Percentiles rank a stretch among this genome's conserved stretches.
phyloP scores from a whole-genome alignment of 2,888 invertebrate species.

The Standfussiana lucernea region DNA sequence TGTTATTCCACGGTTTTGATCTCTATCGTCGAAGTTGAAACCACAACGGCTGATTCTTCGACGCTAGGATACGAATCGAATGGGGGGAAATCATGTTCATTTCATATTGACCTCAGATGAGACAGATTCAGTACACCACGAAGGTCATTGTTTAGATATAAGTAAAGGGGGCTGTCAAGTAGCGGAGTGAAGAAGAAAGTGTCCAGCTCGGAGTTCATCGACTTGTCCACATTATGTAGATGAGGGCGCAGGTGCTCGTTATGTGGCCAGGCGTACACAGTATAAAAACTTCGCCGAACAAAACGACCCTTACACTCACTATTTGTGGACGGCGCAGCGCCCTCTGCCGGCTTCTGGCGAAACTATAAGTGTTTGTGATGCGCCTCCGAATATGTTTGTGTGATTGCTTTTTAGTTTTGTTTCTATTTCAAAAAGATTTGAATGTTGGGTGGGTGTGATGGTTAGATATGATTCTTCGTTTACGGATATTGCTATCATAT shows the following conservation, averaged over 20 bases:
- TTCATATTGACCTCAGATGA: background rate
- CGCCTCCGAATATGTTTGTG: conserved; percentile 44
- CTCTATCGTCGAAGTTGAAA: background rate
- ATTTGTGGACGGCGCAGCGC: conserved; percentile 81
- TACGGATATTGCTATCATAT: background rate
- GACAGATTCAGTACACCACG: background rate
- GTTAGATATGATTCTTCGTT: background rate
- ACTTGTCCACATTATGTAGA: conserved; percentile 90
- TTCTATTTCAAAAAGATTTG: conserved; percentile 13
- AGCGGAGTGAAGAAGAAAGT: conserved; percentile 71
- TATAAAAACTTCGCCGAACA: conserved; percentile 87
- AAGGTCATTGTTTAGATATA: conserved; percentile 47
- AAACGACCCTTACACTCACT: conserved; percentile 85
- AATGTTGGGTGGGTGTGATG: too few species aligned
- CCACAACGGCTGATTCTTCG: background rate
- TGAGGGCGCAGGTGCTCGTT: conserved; percentile 88
- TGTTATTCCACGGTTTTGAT: conserved; percentile 7
- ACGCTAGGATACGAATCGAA: background rate
- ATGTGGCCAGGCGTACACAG: conserved; percentile 83
- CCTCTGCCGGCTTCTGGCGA: conserved; percentile 60
- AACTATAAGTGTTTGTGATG: conserved; percentile 60
- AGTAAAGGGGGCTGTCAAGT: conserved; percentile 37
- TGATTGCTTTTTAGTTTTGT: conserved; percentile 31
- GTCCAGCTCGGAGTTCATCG: conserved; percentile 83
- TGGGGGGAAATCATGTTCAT: background rate